Evolutionary conservation across 2,888 invertebrate genomes (phyloP).

Genomic region (Himalopsyche kuldschensis): DNA sequence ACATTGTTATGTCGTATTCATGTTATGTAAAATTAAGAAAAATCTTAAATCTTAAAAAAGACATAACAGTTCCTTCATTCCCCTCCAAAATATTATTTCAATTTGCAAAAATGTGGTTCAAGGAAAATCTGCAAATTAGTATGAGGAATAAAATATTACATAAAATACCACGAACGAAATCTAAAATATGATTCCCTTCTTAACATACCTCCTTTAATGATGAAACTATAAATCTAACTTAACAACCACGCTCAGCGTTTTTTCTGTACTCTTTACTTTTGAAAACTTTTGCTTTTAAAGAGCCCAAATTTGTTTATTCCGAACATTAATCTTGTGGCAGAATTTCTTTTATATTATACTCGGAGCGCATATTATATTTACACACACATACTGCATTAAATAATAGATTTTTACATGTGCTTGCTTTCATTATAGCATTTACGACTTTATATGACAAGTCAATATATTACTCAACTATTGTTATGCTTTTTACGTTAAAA

Average conservation of each 20-base stretch:
- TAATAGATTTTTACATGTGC: not conserved
- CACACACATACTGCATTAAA: not conserved
- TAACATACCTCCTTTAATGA: not conserved
- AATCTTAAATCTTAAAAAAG: no score
- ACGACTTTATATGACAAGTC: not conserved
- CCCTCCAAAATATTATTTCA: not conserved
- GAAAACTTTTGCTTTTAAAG: not conserved
- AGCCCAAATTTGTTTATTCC: not conserved
- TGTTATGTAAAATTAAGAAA: no score
- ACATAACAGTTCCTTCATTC: no score
- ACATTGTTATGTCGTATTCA: no score
- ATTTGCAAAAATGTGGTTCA: not conserved
- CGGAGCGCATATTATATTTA: not conserved
- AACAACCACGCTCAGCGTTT: not conserved
- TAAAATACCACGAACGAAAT: not conserved
- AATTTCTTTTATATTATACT: not conserved
- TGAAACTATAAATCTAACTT: conserved; percentile 1
- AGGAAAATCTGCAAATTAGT: not conserved
- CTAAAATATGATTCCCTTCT: not conserved
- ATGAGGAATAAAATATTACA: not conserved
- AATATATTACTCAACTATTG: not conserved
- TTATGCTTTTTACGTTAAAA: not conserved
- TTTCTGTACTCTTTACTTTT: not conserved
- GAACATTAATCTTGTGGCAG: not conserved
- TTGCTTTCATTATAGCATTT: not conserved